A percentile compares a stretch with the other conserved stretches of the same genome.
Conservation (phyloP, 1,140 invertebrate genomes). For the Sycobia sp. region DNA sequence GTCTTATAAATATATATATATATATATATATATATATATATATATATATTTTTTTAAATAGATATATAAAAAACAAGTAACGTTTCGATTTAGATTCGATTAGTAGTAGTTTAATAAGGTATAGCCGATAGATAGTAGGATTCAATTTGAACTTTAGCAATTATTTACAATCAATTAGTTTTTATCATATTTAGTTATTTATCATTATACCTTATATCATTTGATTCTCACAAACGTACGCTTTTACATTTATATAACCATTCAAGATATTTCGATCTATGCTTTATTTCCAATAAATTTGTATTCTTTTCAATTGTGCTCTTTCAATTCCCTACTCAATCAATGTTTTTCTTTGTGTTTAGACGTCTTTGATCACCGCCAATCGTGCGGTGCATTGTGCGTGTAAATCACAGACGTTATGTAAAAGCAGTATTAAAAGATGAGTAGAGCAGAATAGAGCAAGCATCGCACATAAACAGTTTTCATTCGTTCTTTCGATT, state of each 20-base stretch:
- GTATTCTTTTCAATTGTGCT: too few species aligned
- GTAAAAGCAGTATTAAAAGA: slow-evolving; percentile 44
- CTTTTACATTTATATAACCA: slow-evolving; percentile 36
- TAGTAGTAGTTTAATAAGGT: slow-evolving; percentile 54
- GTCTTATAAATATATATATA: slow-evolving; percentile 32
- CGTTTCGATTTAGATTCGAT: slow-evolving; percentile 54
- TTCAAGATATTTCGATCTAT: slow-evolving; percentile 26
- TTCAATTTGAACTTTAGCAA: slow-evolving; percentile 58
- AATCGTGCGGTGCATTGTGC: slow-evolving; percentile 39
- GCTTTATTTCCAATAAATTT: slow-evolving; percentile 15
- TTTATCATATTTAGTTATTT: slow-evolving; percentile 35
- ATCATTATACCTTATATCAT: slow-evolving; percentile 38
- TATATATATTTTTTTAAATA: slow-evolving; percentile 27
- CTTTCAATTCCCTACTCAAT: too few species aligned
- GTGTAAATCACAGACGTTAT: slow-evolving; percentile 45
- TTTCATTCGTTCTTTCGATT: slow-evolving; percentile 34
- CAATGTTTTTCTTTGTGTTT: slow-evolving; percentile 20
- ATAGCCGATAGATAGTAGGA: slow-evolving; percentile 55
- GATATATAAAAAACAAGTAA: slow-evolving; percentile 55
- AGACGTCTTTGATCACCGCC: slow-evolving; percentile 15
- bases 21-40: slow-evolving; percentile 48
- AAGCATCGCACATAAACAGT: slow-evolving; percentile 18
- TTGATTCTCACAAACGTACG: slow-evolving; percentile 28
- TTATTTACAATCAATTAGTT: slow-evolving; percentile 58
- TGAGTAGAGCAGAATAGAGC: slow-evolving; percentile 41